Percentiles rank a stretch among this genome's conserved stretches.
phyloP scores from a whole-genome alignment of 2,888 invertebrate genomes.

The Plagiodera versicolora region DNA sequence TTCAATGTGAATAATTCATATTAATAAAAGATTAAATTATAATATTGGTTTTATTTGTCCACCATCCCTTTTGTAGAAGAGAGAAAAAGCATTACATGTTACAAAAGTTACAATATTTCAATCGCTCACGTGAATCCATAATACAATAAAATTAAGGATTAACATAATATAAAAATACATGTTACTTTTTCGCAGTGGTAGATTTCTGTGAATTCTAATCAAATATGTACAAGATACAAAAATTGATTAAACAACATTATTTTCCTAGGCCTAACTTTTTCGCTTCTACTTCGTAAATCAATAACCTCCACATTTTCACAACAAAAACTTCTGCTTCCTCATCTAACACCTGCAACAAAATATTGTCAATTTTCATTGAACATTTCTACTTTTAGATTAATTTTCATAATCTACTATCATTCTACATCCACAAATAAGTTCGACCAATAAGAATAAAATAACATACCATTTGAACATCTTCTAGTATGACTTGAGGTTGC shows the following conservation, averaged over 20 bases:
- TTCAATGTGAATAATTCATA: constrained; percentile 1
- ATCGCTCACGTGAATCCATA: too few species aligned
- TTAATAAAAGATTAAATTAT: not conserved
- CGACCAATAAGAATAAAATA: too few species aligned
- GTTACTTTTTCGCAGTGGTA: not conserved
- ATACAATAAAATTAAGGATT: too few species aligned
- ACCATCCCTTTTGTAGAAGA: not conserved
- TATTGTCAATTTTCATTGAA: not conserved
- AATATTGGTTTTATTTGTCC: not conserved
- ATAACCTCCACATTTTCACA: constrained; percentile 99
- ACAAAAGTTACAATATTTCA: not conserved
- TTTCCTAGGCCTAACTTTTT: constrained; percentile 91
- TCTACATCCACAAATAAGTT: too few species aligned
- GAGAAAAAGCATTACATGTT: not conserved
- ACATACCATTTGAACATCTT: constrained; percentile 97
- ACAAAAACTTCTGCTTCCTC: constrained; percentile 99
- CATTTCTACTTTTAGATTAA: too few species aligned
- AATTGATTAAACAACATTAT: constrained; percentile 49
- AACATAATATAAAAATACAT: not conserved
- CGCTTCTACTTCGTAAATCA: constrained; percentile 99
- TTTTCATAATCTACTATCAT: too few species aligned
- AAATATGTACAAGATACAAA: constrained; percentile 14
- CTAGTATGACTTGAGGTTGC: constrained; percentile 90
- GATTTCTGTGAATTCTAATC: not conserved
- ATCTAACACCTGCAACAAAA: constrained; percentile 82